Evolutionary conservation across 2,888 invertebrate genomes (phyloP).

Genomic region (Danaus chrysippus): DNA sequence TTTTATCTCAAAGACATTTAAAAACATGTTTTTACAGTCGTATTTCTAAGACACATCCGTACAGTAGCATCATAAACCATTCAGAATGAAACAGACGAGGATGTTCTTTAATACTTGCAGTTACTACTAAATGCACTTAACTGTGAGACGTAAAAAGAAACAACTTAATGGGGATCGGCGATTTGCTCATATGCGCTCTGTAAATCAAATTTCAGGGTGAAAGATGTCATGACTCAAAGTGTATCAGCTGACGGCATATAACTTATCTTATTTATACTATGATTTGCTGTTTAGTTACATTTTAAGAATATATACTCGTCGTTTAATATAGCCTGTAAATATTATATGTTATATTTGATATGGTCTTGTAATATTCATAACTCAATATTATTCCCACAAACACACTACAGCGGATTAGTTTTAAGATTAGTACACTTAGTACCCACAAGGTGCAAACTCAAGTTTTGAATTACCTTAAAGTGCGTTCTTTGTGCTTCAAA

Average conservation of each 20-base stretch:
- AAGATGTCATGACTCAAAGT: conserved; percentile 15
- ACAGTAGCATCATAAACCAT: conserved; percentile 53
- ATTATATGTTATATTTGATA: not conserved
- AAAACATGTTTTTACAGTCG: conserved; percentile 4
- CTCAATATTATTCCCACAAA: too few species aligned
- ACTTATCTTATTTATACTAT: conserved; percentile 7
- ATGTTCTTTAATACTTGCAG: conserved; percentile 47
- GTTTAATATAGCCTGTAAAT: not conserved
- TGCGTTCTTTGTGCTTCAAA: conserved; percentile 43
- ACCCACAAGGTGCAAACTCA: conserved; percentile 33
- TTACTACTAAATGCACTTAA: conserved; percentile 74
- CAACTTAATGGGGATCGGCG: conserved; percentile 66
- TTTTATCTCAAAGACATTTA: not conserved
- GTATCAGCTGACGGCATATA: not conserved
- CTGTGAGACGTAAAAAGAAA: conserved; percentile 68
- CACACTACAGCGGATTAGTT: not conserved
- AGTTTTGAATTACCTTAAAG: conserved; percentile 27
- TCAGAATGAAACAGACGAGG: conserved; percentile 27
- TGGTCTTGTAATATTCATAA: too few species aligned
- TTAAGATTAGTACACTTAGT: conserved; percentile 21
- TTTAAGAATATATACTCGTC: not conserved
- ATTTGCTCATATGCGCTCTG: conserved; percentile 42
- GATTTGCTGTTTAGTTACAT: conserved; percentile 11
- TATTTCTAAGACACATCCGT: conserved; percentile 17
- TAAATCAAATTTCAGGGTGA: conserved; percentile 46